phyloP scores from a whole-genome alignment of 2,113 vertebrate species.

The Callipepla squamata region DNA sequence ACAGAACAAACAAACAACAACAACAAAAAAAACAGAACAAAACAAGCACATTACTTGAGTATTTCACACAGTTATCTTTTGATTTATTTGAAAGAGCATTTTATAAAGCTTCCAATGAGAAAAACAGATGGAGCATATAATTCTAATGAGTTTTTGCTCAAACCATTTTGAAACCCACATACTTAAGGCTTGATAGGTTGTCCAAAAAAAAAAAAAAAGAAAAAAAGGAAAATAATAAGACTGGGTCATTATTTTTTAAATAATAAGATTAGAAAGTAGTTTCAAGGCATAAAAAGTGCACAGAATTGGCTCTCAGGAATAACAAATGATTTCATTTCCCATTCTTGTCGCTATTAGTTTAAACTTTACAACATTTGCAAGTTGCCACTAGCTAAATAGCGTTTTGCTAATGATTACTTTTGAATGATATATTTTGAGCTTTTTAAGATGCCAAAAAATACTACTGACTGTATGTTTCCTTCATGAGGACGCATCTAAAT shows the following conservation, averaged over 20 bases:
- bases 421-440: slow-evolving; percentile 56
- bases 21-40: slow-evolving; percentile 28
- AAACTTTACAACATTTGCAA: slow-evolving; percentile 71
- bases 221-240: slow-evolving; percentile 32
- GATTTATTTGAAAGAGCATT: slow-evolving; percentile 71
- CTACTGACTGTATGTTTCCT: background rate
- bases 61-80: slow-evolving; percentile 68
- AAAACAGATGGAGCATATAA: slow-evolving; percentile 75
- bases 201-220: background rate
- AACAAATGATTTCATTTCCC: slow-evolving; percentile 78
- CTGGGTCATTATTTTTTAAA: slow-evolving; percentile 78
- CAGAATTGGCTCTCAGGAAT: slow-evolving; percentile 75
- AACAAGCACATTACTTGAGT: slow-evolving; percentile 47
- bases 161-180: slow-evolving; percentile 66
- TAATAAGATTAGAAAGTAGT: slow-evolving; percentile 78
- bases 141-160: slow-evolving; percentile 72
- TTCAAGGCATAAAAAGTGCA: slow-evolving; percentile 70
- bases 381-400: slow-evolving; percentile 73
- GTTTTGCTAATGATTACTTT: slow-evolving; percentile 61
- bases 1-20: too few species aligned
- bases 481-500: background rate
- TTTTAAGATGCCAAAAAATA: background rate
- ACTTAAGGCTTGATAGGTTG: slow-evolving; percentile 70
- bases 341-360: slow-evolving; percentile 74
- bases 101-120: slow-evolving; percentile 71